Base-by-base conservation (phyloP, 2,888 invertebrate genomes). In the Oxyscelio sp. region DNA sequence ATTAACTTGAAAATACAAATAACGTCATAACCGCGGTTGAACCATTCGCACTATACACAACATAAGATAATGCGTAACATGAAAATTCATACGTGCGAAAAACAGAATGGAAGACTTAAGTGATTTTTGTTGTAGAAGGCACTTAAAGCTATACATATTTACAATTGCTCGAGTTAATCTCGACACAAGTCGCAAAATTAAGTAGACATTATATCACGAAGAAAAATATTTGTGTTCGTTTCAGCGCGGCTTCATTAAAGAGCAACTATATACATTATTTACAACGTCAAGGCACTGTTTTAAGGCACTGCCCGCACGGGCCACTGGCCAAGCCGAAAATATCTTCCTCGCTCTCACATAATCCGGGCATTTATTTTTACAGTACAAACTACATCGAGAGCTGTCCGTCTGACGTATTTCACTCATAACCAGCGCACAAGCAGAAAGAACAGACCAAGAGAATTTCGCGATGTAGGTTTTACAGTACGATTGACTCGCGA, bases 101-200 rank as follows among this genome's bases (percentile, higher is more conserved):
- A 92, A 93, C 91, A 91, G 87, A 92, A 93, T 93, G 94, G 94
- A 94, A 94, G 94, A 94, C 94, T 88, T 92, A 89, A 91, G 92
- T 94, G 94, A 94, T 94, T 93, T 93, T 94, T 94, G 94, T 94
- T 94, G 94, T 91, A 89, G 92, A 94, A 94, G 94, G 94, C 94
- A 94, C 94, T 94, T 94, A 93, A 92, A 88, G 91, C 88, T 90
- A 89, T 81, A 86, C 65, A 74, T 89, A 90, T 89, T 59, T 88
- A 90, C 89, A 89, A 82, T 82, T 77, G 65, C 61, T 34, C 73
- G 52, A 50, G 73, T 54, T 48, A 31, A 40, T 50, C 45, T 61
- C 87, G 27, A 75, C 63, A 73, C 50, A 77, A 56, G 56, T 21
- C 63, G 63, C 48, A 79, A 71, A 71, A 52, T 83, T 85, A 85